These are phyloP conservation scores for Drosophila neonasuta DNA, from an alignment of 2,888 invertebrate species.

Conservation along the genomic window DNA sequence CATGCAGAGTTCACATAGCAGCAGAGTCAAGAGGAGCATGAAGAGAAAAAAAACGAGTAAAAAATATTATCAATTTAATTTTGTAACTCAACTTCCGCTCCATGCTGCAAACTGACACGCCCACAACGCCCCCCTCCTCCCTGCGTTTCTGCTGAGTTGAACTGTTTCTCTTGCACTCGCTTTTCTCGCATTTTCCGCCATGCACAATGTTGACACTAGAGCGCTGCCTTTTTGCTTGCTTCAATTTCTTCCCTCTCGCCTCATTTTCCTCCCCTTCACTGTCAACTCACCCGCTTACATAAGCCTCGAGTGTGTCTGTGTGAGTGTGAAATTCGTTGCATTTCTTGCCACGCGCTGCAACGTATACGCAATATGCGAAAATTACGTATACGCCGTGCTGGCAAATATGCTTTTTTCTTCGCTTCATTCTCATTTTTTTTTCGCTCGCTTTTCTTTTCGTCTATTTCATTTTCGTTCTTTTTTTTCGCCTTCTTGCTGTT, in stretches of 20 bases:
- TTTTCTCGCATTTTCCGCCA: constrained; percentile 67
- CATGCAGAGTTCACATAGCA: too few relatives aligned
- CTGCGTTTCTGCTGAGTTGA: constrained; percentile 9
- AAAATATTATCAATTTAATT: constrained; percentile 77
- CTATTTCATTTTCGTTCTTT: neutral
- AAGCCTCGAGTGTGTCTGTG: constrained; percentile 49
- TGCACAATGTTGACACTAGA: constrained; percentile 75
- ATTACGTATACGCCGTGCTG: constrained; percentile 69
- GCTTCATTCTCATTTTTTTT: neutral
- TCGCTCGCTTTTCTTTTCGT: constrained; percentile 5
- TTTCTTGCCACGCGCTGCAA: constrained; percentile 60
- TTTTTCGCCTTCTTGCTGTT: neutral
- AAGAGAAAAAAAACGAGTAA: constrained; percentile 14
- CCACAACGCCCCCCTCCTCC: constrained; percentile 18
- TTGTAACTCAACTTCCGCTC: constrained; percentile 77
- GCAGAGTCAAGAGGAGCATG: too few relatives aligned
- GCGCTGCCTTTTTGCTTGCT: constrained; percentile 57
- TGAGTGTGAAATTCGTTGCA: constrained; percentile 47
- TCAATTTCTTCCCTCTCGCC: constrained; percentile 9
- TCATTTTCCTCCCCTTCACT: neutral
- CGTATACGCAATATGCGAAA: constrained; percentile 74
- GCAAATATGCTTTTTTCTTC: constrained; percentile 63
- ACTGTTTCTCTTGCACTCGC: constrained; percentile 46
- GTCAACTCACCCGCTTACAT: constrained; percentile 56
- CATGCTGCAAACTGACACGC: constrained; percentile 58